Evolutionary conservation across 2,113 vertebrate genomes (phyloP).

Genomic region (Lycaon pictus): DNA sequence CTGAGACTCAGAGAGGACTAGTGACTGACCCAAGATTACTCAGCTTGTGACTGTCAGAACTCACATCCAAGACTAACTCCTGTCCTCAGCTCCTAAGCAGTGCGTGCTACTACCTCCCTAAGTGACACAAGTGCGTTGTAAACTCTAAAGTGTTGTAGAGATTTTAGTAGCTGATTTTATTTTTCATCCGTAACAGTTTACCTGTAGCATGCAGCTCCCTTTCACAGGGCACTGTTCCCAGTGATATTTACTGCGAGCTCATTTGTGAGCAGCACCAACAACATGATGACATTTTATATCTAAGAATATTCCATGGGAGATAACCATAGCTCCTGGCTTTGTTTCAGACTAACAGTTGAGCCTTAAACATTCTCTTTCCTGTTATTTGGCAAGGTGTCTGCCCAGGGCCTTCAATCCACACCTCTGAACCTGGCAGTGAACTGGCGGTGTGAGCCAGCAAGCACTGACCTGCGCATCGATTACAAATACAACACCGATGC

Average conservation of each 20-base stretch:
- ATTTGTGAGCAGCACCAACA: background rate
- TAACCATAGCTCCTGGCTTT: background rate
- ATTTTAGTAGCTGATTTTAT: background rate
- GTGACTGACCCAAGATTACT: background rate
- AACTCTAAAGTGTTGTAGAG: background rate
- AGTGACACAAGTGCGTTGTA: background rate
- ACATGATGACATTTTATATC: background rate
- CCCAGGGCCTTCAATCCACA: slow-evolving; percentile 97
- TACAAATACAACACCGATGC: slow-evolving; percentile 98
- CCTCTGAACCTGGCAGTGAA: slow-evolving; percentile 97
- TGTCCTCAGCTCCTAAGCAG: background rate
- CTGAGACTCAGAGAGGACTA: background rate
- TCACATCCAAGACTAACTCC: background rate
- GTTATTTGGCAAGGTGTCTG: slow-evolving; percentile 91
- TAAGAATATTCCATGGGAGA: background rate
- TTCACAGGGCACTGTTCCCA: rapidly evolving
- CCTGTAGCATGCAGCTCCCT: background rate
- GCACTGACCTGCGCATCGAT: slow-evolving; percentile 97
- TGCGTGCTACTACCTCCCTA: background rate
- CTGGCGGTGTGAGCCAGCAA: slow-evolving; percentile 94
- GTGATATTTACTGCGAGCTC: background rate
- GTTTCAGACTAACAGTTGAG: background rate
- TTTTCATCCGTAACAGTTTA: background rate
- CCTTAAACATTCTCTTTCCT: slow-evolving; percentile 76
- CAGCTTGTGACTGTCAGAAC: background rate